Base-by-base conservation (phyloP, 2,113 vertebrate species). In the Podocnemis expansa region DNA sequence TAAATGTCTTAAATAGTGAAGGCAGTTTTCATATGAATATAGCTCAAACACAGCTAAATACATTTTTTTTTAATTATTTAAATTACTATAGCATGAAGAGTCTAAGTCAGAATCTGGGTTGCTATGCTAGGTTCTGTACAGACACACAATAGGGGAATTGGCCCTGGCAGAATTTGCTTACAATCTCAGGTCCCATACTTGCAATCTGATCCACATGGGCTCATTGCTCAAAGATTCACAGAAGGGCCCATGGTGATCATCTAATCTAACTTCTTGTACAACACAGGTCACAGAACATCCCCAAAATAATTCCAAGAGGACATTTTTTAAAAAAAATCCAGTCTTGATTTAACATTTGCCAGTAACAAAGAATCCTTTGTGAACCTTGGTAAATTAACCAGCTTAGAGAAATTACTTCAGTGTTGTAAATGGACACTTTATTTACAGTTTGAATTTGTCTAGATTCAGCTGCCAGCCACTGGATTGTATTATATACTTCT, bases 181-280 rank as follows among this genome's bases (percentile, higher is more conserved):
- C 6, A 34, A 52, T 38, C 38, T 75, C 41, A 75, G 38, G 41
- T 38, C 41, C 73, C 16, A 49, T 21, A 82, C 41, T 34, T 25
- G 3, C 27, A 10, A 24, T 49, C 22, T 4, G 0, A n/a, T 79
- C 41, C 0, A 0, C 8, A 70, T 31, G 3, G 43, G 58, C 80
- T 91, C 89, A 56, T 76, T 6, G 76, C 60, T 47, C 3, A n/a
- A 5, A 67, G 34, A 67, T 67, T 67, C n/a, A n/a, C 31, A 63
- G 60, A 63, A 60, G 60, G 31, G 7, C 17, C 60, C 7, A 19
- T 63, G 34, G 31, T 63, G 31, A 38, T 63, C 31, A 63, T 38
- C 17, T 67, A 21, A 19, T 67, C 34, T 38, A 19, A 67, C 34
- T 14, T 34, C 31, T 17, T 67, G 63, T 38, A 38, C n/a, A 67